phyloP scores from a whole-genome alignment of 2,113 vertebrate genomes.

The Crotophaga sulcirostris region DNA sequence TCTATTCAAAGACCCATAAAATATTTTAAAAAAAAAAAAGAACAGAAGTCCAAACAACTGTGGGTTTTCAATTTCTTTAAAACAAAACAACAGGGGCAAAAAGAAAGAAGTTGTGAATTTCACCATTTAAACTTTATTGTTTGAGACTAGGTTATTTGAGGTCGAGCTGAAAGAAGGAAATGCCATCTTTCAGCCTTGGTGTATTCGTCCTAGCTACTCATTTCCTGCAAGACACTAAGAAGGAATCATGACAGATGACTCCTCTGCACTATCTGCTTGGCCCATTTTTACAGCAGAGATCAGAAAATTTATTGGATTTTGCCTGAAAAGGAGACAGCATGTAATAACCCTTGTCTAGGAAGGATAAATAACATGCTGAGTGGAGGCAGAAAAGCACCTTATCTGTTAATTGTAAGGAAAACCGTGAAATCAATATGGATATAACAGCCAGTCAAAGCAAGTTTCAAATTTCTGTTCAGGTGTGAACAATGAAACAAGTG shows the following conservation, averaged over 20 bases:
- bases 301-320: slow-evolving; percentile 58
- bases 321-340: slow-evolving; percentile 37
- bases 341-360: slow-evolving; percentile 35
- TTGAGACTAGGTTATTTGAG: neutral
- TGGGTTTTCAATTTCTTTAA: neutral
- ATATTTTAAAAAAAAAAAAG: neutral
- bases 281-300: slow-evolving; percentile 40
- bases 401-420: slow-evolving; percentile 30
- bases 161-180: neutral
- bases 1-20: neutral
- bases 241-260: slow-evolving; percentile 55
- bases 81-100: neutral
- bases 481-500: neutral
- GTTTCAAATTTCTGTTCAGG: neutral
- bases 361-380: slow-evolving; percentile 38
- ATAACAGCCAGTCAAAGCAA: neutral
- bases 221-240: slow-evolving; percentile 39
- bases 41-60: neutral
- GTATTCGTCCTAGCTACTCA: neutral
- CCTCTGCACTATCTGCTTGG: neutral
- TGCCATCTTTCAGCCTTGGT: neutral
- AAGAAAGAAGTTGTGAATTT: neutral
- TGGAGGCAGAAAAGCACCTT: neutral
- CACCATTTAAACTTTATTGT: neutral
- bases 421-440: neutral